phyloP scores from a whole-genome alignment of 2,797 vertebrate species.

The Sebastes cheni region DNA sequence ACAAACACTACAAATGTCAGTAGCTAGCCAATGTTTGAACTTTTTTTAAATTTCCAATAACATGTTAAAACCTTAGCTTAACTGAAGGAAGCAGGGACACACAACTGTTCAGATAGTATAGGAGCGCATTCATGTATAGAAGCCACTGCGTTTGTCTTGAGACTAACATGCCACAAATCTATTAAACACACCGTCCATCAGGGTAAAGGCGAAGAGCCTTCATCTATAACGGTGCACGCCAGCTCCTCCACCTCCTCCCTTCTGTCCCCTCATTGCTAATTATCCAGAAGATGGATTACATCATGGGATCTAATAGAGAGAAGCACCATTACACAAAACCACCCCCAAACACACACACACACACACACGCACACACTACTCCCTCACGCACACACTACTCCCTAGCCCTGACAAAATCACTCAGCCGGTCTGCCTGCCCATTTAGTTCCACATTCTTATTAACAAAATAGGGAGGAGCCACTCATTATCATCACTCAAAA shows the following conservation, averaged over 20 bases:
- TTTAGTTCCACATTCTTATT: constrained; percentile 61
- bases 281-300: constrained; percentile 80
- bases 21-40: accelerated
- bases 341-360: constrained; percentile 31
- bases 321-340: constrained; percentile 58
- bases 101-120: background rate
- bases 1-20: background rate
- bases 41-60: background rate
- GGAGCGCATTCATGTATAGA: background rate
- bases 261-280: constrained; percentile 69
- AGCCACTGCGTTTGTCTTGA: constrained; percentile 20
- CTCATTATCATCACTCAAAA: constrained; percentile 44
- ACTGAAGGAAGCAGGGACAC: background rate
- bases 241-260: constrained; percentile 54
- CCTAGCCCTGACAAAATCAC: constrained; percentile 57
- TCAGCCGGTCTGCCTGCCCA: constrained; percentile 49
- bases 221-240: constrained; percentile 55
- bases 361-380: background rate
- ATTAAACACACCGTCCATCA: constrained; percentile 53
- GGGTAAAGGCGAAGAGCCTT: constrained; percentile 43
- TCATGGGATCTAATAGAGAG: constrained; percentile 76
- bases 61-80: background rate
- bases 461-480: constrained; percentile 54
- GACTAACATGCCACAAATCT: constrained; percentile 21
- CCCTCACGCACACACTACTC: constrained; percentile 16